Conservation (phyloP, 2,888 invertebrate species). For the Trilocha varians region DNA sequence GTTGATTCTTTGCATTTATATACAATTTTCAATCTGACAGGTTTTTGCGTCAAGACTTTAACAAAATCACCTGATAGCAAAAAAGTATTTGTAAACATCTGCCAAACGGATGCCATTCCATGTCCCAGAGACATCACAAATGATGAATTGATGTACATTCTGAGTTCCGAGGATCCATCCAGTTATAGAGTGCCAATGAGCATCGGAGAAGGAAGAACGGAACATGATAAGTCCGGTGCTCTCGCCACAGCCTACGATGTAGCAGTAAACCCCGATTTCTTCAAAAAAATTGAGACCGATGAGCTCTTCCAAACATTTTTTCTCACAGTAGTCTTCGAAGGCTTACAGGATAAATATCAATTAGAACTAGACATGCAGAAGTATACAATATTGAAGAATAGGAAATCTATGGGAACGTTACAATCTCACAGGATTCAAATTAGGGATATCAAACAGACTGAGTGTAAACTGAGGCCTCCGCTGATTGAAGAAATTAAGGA, state of each 20-base stretch:
- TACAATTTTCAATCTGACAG: too few species aligned
- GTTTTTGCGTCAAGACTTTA: constrained; percentile 84
- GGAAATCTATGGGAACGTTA: constrained; percentile 81
- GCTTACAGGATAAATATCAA: constrained; percentile 81
- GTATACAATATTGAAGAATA: constrained; percentile 80
- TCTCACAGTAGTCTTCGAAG: constrained; percentile 85
- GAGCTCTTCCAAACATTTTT: constrained; percentile 85
- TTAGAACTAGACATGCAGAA: constrained; percentile 77
- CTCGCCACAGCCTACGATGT: constrained; percentile 87
- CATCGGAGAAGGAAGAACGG: constrained; percentile 85
- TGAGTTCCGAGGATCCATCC: constrained; percentile 79
- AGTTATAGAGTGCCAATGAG: constrained; percentile 91
- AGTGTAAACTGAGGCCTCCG: constrained; percentile 39
- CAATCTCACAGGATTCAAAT: constrained; percentile 84
- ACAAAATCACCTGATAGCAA: constrained; percentile 73
- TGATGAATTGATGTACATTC: constrained; percentile 78
- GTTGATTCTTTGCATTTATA: too few species aligned
- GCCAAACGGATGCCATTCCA: constrained; percentile 84
- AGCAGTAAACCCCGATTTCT: constrained; percentile 85
- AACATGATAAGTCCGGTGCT: constrained; percentile 83
- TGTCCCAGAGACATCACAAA: constrained; percentile 80
- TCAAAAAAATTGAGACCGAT: constrained; percentile 80
- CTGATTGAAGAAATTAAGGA: constrained; percentile 76
- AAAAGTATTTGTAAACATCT: constrained; percentile 90
- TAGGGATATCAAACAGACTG: constrained; percentile 72